phyloP scores from a whole-genome alignment of 1,140 invertebrate genomes.

The Zelostemma sp. region DNA sequence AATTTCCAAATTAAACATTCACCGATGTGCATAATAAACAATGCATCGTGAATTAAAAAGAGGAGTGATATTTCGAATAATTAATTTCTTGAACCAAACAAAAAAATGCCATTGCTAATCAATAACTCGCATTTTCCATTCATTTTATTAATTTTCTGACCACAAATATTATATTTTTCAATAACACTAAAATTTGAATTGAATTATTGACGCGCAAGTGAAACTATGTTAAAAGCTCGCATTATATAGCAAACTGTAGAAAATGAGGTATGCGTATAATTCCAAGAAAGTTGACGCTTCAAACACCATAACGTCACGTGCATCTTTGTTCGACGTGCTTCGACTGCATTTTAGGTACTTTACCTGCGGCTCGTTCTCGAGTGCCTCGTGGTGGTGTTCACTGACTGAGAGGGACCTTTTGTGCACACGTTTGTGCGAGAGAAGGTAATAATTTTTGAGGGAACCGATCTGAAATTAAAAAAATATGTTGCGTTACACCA shows the following conservation, averaged over 20 bases:
- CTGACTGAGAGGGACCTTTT: conserved; percentile 84
- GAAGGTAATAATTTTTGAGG: conserved; percentile 84
- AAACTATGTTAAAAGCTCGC: conserved; percentile 17
- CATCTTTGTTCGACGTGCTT: conserved; percentile 36
- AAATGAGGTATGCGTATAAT: conserved; percentile 16
- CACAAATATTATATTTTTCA: too few species aligned
- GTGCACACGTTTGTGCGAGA: conserved; percentile 82
- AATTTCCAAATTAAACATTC: too few species aligned
- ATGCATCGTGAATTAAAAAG: too few species aligned
- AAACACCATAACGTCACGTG: conserved; percentile 28
- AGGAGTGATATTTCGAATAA: too few species aligned
- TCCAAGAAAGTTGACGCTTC: conserved; percentile 32
- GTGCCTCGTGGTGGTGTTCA: conserved; percentile 79
- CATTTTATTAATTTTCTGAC: too few species aligned
- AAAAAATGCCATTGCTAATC: too few species aligned
- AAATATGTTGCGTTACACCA: conserved; percentile 13
- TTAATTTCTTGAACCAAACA: too few species aligned
- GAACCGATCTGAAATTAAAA: conserved; percentile 82
- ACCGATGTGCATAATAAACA: too few species aligned
- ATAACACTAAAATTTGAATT: too few species aligned
- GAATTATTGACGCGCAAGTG: conserved; percentile 11
- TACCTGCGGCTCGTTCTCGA: conserved; percentile 83
- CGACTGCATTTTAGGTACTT: conserved; percentile 55
- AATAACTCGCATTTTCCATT: too few species aligned
- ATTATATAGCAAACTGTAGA: conserved; percentile 17